Base-by-base conservation (phyloP, 2,113 vertebrate genomes). In the Tretioscincus oriximinensis region DNA sequence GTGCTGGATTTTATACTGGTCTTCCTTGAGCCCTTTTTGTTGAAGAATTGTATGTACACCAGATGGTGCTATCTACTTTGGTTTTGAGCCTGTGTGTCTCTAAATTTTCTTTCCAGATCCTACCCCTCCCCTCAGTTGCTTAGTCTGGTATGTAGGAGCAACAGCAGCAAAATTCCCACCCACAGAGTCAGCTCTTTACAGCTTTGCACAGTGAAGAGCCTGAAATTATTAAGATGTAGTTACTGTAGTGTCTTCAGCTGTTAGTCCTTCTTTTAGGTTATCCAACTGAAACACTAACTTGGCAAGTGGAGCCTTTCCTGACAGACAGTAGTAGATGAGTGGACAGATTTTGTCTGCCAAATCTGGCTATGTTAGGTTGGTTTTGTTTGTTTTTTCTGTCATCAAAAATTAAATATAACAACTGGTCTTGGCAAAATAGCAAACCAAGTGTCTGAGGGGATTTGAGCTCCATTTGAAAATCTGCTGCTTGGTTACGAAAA, bases 21-120 rank as follows among this genome's bases (percentile, higher is more conserved):
- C 5, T 3, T 14, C 35, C 28, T 31, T 58, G 31, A 60, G 26
- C n/a, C 63, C 12, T 58, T 61, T 68, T 24, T 2, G 45, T 49
- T 10, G n/a, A 47, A 20, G 51, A 28, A 31, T 51, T 21, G 2
- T n/a, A 10, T 79, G 71, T 28, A 68, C 77, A 35, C 64, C 54
- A 84, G 82, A 75, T 71, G 82, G 77, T n/a, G 72, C 71, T 75
- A 18, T 75, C 29, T 49, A 5, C 82, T 63, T 63, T 49, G 47
- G 1, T 11, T 76, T 63, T 49, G 9, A 64, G 16, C 41, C 6
- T 45, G 2, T 21, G n/a, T 45, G 22, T 73, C 45, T 49, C 63
- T 61, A 9, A 41, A 45, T 74, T 2, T 47, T 18, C 6, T 65
- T 64, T 60, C 26, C 45, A 20, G 49, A 12, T 31, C 26, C 14